These are phyloP conservation scores for Disparrhopalites patrizii DNA, from an alignment of 2,888 invertebrate genomes.

Conservation along the genomic window DNA sequence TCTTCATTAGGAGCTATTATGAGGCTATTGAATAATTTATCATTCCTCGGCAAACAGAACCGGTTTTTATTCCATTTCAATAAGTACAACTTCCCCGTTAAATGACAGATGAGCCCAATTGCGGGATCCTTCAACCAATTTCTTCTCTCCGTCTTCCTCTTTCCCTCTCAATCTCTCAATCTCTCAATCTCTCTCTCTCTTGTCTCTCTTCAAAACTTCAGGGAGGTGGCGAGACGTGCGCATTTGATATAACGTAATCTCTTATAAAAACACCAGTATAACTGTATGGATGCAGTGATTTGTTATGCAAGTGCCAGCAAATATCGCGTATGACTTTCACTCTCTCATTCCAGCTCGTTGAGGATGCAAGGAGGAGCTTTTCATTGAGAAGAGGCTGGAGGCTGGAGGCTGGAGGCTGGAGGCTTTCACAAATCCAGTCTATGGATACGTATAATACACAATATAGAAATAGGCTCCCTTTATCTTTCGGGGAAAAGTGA, in stretches of 20 bases:
- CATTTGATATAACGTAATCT: too few species aligned
- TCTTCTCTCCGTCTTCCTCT: neutral
- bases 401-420: too few species aligned
- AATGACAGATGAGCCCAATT: constrained; percentile 8
- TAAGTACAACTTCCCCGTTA: neutral
- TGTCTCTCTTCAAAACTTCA: too few species aligned
- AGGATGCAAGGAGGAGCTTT: too few species aligned
- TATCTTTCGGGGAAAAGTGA: neutral
- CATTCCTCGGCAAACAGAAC: constrained; percentile 36
- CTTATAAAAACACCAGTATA: too few species aligned
- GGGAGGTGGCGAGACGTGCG: too few species aligned
- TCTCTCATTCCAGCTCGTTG: too few species aligned
- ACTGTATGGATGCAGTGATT: too few species aligned
- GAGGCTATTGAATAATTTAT: constrained; percentile 44
- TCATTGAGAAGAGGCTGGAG: too few species aligned
- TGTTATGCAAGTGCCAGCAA: too few species aligned
- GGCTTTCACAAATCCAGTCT: constrained; percentile 8
- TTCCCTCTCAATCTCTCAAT: neutral
- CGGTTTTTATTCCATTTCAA: constrained; percentile 34
- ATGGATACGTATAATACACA: neutral
- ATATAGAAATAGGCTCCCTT: neutral
- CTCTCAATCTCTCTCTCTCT: too few species aligned
- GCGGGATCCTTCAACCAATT: neutral
- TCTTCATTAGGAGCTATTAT: constrained; percentile 46
- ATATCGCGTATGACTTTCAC: too few species aligned